Evolutionary conservation across 1,140 invertebrate genomes (phyloP), one percentile per base, ranked within the genome.

Genomic region (Tachypleus tridentatus): DNA sequence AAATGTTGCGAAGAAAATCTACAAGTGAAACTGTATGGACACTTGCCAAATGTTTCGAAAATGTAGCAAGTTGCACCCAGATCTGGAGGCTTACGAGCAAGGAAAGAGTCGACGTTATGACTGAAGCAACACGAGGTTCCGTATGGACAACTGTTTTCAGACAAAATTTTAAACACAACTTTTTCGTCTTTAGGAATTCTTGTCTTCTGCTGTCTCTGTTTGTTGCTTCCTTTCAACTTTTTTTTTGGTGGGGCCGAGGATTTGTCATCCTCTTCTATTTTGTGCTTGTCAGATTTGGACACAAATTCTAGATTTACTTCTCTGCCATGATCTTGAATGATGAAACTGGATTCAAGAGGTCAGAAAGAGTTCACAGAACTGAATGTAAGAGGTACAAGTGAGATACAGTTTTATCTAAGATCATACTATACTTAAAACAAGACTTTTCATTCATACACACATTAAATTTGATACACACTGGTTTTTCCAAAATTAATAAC

Each of bases 21-120:
- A 75, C 93, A 97, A 5, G 87, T 78, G 49, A 90, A 74, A 8
- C 91, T 89, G 74, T 87, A 84, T 2, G 81, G 81, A 77, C 93
- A 97, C 71, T 80, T 83, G 0, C 93, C 93, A 71, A 80, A 83
- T 2, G 80, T 78, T 59, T 85, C 78, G 77, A 82, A 93, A 29
- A 83, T 70, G 67, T 85, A 83, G 74, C 91, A 94, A n/a, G 77
- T 75, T 2, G 77, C 72, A n/a, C 79, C 82, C 57, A 97, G 80
- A 74, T 94, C 88, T 61, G 80, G 71, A 29, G 84, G 83, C 76
- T 93, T 91, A 4, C 77, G 78, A 7, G 66, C 67, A 50, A 79
- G 64, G 67, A 77, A 81, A n/a, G 84, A 82, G 7, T 80, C 69
- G 29, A 91, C 75, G 76, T 94, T 83, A 73, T 97, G 94, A 59